phyloP scores from a whole-genome alignment of 2,888 invertebrate genomes.

The Dysmachus trigonus region DNA sequence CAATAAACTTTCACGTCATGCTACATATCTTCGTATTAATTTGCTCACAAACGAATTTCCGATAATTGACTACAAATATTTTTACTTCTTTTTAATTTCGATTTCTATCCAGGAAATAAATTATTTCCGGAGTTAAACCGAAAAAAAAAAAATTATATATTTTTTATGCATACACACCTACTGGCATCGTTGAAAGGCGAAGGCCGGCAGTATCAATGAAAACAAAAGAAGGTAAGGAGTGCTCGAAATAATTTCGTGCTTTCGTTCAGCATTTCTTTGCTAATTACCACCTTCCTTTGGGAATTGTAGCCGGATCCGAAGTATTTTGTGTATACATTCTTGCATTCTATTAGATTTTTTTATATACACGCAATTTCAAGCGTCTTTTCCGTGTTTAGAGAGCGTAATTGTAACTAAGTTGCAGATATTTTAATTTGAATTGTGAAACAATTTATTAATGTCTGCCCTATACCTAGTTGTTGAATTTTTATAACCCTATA shows the following conservation, averaged over 20 bases:
- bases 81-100: background rate
- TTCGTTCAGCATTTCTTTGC: background rate
- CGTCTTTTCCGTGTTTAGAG: background rate
- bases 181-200: background rate
- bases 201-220: background rate
- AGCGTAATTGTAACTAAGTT: background rate
- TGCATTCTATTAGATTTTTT: background rate
- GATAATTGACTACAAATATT: background rate
- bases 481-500: too few relatives aligned
- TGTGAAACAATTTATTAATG: too few relatives aligned
- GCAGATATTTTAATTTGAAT: too few relatives aligned
- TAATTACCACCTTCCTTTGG: background rate
- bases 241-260: background rate
- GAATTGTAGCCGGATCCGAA: background rate
- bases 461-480: too few relatives aligned
- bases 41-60: background rate
- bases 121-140: background rate
- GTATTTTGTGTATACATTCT: background rate
- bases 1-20: slow-evolving; percentile 8
- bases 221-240: background rate
- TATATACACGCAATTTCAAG: background rate
- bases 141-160: background rate
- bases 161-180: background rate
- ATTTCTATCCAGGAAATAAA: background rate
- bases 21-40: background rate